Conservation (phyloP, 2,888 invertebrate species). For the Cordilura impudica region DNA sequence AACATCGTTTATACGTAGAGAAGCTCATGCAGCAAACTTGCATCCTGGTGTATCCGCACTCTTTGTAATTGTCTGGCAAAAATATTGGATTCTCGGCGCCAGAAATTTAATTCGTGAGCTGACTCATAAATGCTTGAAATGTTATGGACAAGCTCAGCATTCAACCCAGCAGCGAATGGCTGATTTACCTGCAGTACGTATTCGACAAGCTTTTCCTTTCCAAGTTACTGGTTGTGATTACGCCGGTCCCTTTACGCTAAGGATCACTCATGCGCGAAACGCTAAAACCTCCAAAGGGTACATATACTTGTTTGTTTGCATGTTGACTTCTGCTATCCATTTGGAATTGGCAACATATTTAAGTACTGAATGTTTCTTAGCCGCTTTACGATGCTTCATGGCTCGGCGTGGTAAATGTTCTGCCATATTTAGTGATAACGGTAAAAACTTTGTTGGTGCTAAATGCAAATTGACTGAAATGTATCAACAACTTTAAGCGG, state of each 20-base stretch:
- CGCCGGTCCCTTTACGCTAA: conserved; percentile 26
- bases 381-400: conserved; percentile 46
- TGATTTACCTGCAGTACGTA: conserved; percentile 2
- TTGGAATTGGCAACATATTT: conserved; percentile 45
- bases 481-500: neutral
- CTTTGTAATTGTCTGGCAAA: too few relatives aligned
- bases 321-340: conserved; percentile 1
- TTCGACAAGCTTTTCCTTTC: too few relatives aligned
- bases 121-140: conserved; percentile 30
- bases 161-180: neutral
- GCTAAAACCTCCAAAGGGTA: too few relatives aligned
- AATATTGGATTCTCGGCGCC: too few relatives aligned
- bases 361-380: too few relatives aligned
- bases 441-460: too few relatives aligned
- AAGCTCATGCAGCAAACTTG: conserved; percentile 5
- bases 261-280: neutral
- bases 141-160: conserved; percentile 26
- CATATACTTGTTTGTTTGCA: neutral
- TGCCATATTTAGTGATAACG: neutral
- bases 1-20: neutral
- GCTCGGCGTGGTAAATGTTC: conserved; percentile 41
- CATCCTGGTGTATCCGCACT: conserved; percentile 55
- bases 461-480: neutral
- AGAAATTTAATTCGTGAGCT: conserved; percentile 48
- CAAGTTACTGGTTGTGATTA: too few relatives aligned